Base-by-base conservation (phyloP, 2,113 vertebrate species). In the Rhagologus leucostigma region DNA sequence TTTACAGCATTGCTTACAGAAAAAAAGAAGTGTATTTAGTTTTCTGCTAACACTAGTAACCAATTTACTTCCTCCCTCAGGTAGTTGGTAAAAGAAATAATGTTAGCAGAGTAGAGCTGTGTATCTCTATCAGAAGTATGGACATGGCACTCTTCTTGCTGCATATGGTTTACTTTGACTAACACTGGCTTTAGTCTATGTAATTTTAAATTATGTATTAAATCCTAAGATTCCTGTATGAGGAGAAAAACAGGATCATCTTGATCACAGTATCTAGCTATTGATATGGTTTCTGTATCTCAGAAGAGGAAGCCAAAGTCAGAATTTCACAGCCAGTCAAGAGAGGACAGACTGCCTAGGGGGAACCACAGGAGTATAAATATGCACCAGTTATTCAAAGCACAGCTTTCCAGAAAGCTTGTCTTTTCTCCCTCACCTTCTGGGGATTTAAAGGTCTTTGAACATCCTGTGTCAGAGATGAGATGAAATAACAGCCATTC, bases 381-480 rank as follows among this genome's bases (percentile, higher is more conserved):
- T 74, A 94, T 59, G 59, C 47, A 75, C 21, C 15, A 78, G 47
- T 55, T 94, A 96, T 44, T 93, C 93, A 93, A 96, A 95, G 53
- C 32, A 93, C 10, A 27, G 46, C 39, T 73, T 96, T 85, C 42
- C 81, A 91, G 55, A 88, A 95, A 74, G 75, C 46, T 65, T 87
- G 70, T 63, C 82, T 85, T 94, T 86, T 80, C 81, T 88, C 55
- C 39, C 59, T 90, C 91, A 80, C 74, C 78, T 95, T 93, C 70
- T 70, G 47, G 63, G 52, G 59, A 84, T 83, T 90, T 90, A 87
- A 80, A 95, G 55, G 55, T 63, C 87, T 93, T 90, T 91, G 71
- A 89, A 95, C 21, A 62, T 65, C 35, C 46, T 62, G 55, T 52
- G 41, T 33, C 6, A 3, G 49, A 87, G 69, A 89, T n/a, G 50